Evolutionary conservation across 2,888 invertebrate species (phyloP), one percentile per base, ranked within the genome.

Genomic region (Dorcus parallelipipedus): DNA sequence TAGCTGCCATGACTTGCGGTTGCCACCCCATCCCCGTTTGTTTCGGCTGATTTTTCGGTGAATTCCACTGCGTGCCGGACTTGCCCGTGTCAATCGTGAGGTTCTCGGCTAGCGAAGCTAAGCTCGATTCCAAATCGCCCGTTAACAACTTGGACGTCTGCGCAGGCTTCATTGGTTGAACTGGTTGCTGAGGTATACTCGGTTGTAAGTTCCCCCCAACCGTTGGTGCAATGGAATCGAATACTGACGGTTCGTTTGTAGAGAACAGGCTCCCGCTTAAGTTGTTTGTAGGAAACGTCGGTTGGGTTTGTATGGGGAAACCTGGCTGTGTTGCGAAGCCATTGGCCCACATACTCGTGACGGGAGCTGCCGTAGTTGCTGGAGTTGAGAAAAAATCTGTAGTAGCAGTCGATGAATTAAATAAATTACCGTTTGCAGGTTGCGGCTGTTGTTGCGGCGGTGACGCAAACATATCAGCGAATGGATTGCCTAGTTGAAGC

Each of bases 71-170:
- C 82, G 90, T 85, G 71, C 82, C 82, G 39, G 68, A 65, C 61
- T 68, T 74, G 17, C 70, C 64, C 51, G 80, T 77, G 81, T 93
- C 93, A 76, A 94, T 94, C 69, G 89, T 86, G 71, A 97, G 84
- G 80, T 96, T 97, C 80, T 96, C 94, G 62, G 95, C 97, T 69
- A 97, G 83, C 65, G 91, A 91, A 61, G 95, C 95, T 62, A 97
- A 86, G 68, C 95, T 96, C 67, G 93, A 91, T 77, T 97, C 97
- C 77, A 97, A 82, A 79, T 97, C 97, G 52, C 95, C 94, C 10
- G 95, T 93, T 61, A 97, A 84, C 56, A 97, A 88, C 70, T 83
- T 83, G 6, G 73, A 67, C 20, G 74, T 74, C 33, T 73, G 74
- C 43, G 73, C 72, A 20, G 71, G 71, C 10, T 69, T 72, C 4